These are phyloP conservation scores for Drosophila gunungcola DNA, from an alignment of 1,140 invertebrate species.

Conservation along the genomic window DNA sequence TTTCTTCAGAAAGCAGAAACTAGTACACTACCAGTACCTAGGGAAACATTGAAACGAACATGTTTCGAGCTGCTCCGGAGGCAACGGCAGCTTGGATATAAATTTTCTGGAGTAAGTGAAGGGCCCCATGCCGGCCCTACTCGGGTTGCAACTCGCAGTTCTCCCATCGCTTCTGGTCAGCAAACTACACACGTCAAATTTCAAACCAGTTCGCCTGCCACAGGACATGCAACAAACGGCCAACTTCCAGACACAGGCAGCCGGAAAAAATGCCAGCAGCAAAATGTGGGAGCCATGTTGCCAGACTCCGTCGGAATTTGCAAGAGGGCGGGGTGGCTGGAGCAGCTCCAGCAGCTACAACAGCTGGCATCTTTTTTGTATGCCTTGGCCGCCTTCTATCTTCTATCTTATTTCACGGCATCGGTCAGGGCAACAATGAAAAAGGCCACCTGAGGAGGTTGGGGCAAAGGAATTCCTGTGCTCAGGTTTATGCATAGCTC, in stretches of 20 bases:
- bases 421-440: slow-evolving; percentile 43
- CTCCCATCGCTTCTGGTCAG: slow-evolving; percentile 32
- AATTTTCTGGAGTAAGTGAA: slow-evolving; percentile 66
- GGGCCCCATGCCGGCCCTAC: neutral
- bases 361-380: slow-evolving; percentile 47
- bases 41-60: slow-evolving; percentile 70
- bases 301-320: slow-evolving; percentile 31
- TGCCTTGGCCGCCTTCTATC: slow-evolving; percentile 28
- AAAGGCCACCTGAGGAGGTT: slow-evolving; percentile 43
- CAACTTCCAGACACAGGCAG: slow-evolving; percentile 52
- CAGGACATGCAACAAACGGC: slow-evolving; percentile 71
- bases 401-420: slow-evolving; percentile 50
- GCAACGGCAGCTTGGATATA: slow-evolving; percentile 63
- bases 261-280: slow-evolving; percentile 23
- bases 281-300: slow-evolving; percentile 23
- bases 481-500: slow-evolving; percentile 47
- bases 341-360: slow-evolving; percentile 17
- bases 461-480: slow-evolving; percentile 38
- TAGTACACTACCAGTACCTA: neutral
- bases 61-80: slow-evolving; percentile 48
- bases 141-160: neutral
- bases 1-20: neutral
- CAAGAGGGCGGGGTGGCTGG: neutral
- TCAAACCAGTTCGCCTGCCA: slow-evolving; percentile 76
- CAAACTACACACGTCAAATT: slow-evolving; percentile 81